Base-by-base conservation (phyloP, 2,797 vertebrate genomes). In the Scolopax rusticola region DNA sequence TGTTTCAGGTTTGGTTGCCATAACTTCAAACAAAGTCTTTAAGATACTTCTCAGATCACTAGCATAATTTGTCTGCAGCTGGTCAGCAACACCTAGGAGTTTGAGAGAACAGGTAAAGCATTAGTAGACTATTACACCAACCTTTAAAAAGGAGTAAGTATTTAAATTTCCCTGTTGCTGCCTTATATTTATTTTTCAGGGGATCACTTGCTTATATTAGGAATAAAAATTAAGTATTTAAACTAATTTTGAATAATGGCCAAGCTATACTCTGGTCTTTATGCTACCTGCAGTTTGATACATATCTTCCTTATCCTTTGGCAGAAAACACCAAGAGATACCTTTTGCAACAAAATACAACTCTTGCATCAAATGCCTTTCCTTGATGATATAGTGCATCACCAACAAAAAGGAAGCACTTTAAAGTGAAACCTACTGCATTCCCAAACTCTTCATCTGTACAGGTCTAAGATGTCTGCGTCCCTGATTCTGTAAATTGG, bases 41-140 rank as follows among this genome's bases (percentile, higher is more conserved):
- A 99, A 98, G 95, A 99, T 99, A 95, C 99, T 99, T 76, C 99
- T 98, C 87, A 99, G 98, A 97, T 99, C 99, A 80, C 99, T 99
- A 36, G 99, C 99, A 57, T 99, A 99, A 98, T 99, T 99, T 23
- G 99, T 99, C 98, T 99, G 99, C 95, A 99, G 98, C 97, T 99
- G 99, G 98, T 99, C 99, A 67, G 99, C 99, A 67, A 99, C 99
- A 90, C 99, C 99, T 99, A 95, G 13, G 74, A 86, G 15, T 81
- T 88, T 30, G 27, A 85, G 40, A 73, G 84, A 67, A 76, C 3
- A 4, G 21, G 11, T 47, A 53, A 74, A 51, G 14, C 2, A 27
- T 48, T 76, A 78, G 19, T 36, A 54, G 40, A 50, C 17, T 38
- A 48, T 63, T 70, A 73, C 7, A 88, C 4, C 6, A 43, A 4